These are phyloP conservation scores for Tapera naevia DNA, from an alignment of 2,797 vertebrate species.

Conservation along the genomic window DNA sequence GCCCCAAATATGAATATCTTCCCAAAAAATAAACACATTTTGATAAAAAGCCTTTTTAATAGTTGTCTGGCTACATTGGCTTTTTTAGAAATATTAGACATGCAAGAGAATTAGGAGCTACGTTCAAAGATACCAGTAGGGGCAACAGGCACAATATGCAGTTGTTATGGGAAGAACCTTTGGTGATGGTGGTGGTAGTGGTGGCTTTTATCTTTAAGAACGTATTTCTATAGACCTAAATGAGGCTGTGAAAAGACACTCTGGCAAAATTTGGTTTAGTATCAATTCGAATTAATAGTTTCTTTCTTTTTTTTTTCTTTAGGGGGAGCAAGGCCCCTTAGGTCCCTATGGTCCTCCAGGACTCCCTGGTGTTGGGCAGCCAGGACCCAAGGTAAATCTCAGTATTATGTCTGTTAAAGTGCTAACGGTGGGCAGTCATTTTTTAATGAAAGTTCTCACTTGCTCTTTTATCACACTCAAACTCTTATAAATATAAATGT, in stretches of 20 bases:
- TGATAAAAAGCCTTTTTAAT: background rate
- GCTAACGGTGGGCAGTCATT: background rate
- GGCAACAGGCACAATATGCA: background rate
- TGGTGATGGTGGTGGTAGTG: no score
- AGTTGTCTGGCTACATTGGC: accelerated
- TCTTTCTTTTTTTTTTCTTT: background rate
- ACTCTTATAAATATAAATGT: background rate
- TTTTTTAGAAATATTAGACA: background rate
- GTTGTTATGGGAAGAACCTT: background rate
- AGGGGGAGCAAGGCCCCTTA: slow-evolving; percentile 73
- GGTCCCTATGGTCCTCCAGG: slow-evolving; percentile 74
- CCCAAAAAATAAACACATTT: background rate
- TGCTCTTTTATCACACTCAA: background rate
- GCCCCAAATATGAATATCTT: background rate
- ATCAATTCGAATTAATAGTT: background rate
- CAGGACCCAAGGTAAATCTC: slow-evolving; percentile 74
- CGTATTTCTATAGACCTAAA: background rate
- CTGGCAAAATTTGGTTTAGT: background rate
- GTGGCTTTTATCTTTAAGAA: background rate
- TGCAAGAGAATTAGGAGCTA: background rate
- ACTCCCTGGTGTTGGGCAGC: slow-evolving; percentile 66
- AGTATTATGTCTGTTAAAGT: background rate
- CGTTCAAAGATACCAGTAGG: background rate
- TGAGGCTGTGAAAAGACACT: background rate
- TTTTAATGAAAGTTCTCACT: background rate